Evolutionary conservation across 2,888 invertebrate species (phyloP).

Genomic region (Glyphotaelius pellucidus): DNA sequence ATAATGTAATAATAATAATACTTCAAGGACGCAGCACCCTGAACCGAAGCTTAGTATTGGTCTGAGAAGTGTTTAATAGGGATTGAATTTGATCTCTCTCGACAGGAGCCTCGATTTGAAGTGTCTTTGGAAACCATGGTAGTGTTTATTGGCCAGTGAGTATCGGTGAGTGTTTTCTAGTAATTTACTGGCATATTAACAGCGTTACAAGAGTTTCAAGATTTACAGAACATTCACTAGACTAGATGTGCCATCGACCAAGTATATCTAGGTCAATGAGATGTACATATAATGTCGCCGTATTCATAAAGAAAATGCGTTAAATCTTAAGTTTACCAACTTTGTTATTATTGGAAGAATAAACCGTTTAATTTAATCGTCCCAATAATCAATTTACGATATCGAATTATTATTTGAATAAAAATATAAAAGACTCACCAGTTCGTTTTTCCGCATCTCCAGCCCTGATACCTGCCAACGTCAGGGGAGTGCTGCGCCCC

Average conservation of each 20-base stretch:
- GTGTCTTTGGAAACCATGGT: not conserved
- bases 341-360: not conserved
- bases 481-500: conserved; percentile 85
- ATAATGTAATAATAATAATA: not conserved
- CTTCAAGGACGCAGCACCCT: not conserved
- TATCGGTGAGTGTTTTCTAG: not conserved
- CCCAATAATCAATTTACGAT: no score
- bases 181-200: not conserved
- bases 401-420: not conserved
- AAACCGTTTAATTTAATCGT: no score
- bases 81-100: not conserved
- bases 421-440: conserved; percentile 73
- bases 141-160: not conserved
- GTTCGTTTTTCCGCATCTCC: conserved; percentile 88
- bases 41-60: not conserved
- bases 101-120: not conserved
- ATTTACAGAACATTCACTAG: no score
- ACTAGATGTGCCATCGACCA: no score
- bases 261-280: no score
- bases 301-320: not conserved
- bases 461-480: conserved; percentile 87
- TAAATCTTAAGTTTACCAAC: not conserved
- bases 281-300: no score
- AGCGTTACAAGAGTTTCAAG: no score
- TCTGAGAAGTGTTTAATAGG: not conserved